A percentile compares a stretch with the other conserved stretches of the same genome.
Evolutionary conservation across 2,113 vertebrate species (phyloP).

Genomic region (Panurus biarmicus): DNA sequence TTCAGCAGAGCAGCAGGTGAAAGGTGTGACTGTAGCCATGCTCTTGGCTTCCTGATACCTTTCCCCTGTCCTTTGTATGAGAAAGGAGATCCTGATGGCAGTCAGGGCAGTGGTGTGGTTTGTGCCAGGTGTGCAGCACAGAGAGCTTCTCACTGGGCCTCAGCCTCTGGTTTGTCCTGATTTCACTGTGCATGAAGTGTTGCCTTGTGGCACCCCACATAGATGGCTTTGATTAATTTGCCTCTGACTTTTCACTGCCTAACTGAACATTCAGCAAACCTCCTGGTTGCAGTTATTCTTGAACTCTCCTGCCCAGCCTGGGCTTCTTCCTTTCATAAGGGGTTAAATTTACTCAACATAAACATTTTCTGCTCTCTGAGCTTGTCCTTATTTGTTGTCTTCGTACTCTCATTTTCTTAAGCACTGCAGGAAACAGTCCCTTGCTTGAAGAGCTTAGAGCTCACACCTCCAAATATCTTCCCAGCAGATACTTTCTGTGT

Average conservation of each 20-base stretch:
- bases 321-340: neutral
- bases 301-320: neutral
- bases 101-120: neutral
- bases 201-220: neutral
- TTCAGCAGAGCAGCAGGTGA: neutral
- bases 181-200: neutral
- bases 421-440: neutral
- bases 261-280: neutral
- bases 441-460: neutral
- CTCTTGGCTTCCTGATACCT: neutral
- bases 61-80: neutral
- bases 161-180: neutral
- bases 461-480: neutral
- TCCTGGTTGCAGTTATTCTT: neutral
- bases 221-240: neutral
- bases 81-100: neutral
- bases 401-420: neutral
- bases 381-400: neutral
- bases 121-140: neutral
- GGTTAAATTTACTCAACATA: neutral
- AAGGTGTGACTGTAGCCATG: neutral
- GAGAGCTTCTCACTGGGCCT: neutral
- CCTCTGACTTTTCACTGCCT: neutral
- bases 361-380: neutral
- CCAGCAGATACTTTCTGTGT: neutral